Conservation (phyloP, 1,140 invertebrate species). For the Adoxophyes honmai region DNA sequence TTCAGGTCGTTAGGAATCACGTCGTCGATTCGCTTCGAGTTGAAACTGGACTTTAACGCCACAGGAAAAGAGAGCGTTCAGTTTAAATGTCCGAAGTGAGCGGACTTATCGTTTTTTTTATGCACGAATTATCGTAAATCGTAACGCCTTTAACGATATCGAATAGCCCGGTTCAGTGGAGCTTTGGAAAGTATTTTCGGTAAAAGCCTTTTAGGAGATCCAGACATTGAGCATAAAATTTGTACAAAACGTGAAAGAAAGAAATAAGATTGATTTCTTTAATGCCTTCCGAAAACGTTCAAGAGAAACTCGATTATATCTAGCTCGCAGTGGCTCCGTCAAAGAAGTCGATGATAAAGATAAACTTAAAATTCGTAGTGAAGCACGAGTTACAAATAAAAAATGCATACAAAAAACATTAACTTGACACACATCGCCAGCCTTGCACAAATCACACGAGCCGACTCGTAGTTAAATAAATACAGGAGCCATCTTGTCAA, state of each 20-base stretch:
- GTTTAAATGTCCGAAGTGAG: neutral
- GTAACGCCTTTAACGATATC: slow-evolving; percentile 11
- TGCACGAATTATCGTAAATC: slow-evolving; percentile 13
- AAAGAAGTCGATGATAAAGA: too few species aligned
- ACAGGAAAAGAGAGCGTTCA: neutral
- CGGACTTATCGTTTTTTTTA: slow-evolving; percentile 2
- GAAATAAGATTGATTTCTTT: neutral
- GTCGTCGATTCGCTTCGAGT: neutral
- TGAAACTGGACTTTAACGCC: neutral
- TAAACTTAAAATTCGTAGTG: too few species aligned
- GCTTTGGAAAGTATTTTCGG: slow-evolving; percentile 5
- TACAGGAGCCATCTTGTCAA: slow-evolving; percentile 2
- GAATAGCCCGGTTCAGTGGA: neutral
- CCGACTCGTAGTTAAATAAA: neutral
- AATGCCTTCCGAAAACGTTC: neutral
- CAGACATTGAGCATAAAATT: neutral
- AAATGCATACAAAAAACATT: neutral
- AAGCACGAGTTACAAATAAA: neutral
- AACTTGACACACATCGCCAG: neutral
- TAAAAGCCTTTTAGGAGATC: neutral
- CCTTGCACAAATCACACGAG: slow-evolving; percentile 7
- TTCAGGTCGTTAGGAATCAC: neutral
- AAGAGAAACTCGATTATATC: neutral
- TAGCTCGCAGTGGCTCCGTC: too few species aligned
- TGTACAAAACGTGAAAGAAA: neutral